Conservation (phyloP, 2,888 invertebrate species). For the Sesia apiformis region DNA sequence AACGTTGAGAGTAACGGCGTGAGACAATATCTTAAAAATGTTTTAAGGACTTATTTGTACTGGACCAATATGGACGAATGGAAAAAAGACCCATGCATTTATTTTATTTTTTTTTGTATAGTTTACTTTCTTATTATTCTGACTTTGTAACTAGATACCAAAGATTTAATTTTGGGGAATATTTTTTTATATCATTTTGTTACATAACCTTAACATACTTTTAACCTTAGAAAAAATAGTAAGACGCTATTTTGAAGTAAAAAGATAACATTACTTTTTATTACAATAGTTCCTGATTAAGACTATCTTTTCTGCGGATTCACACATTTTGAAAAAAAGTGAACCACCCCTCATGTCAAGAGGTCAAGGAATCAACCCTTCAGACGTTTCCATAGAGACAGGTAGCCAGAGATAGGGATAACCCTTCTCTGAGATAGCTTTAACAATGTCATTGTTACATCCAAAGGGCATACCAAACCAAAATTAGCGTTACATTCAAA, state of each 20-base stretch:
- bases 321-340: conserved; percentile 40
- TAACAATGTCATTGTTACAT: conserved; percentile 33
- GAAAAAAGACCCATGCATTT: too few species aligned
- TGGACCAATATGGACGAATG: too few species aligned
- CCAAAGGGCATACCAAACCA: conserved; percentile 49
- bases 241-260: background rate
- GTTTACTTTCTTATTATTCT: too few species aligned
- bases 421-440: background rate
- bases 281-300: conserved; percentile 38
- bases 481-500: conserved; percentile 69
- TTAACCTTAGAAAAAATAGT: too few species aligned
- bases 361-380: conserved; percentile 60
- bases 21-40: conserved; percentile 9
- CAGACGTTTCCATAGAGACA: conserved; percentile 42
- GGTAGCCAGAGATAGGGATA: conserved; percentile 23
- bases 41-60: background rate
- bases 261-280: conserved; percentile 7
- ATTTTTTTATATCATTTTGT: background rate
- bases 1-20: conserved; percentile 1
- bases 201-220: background rate
- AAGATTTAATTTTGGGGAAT: background rate
- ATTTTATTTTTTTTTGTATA: too few species aligned
- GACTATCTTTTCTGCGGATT: conserved; percentile 30
- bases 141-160: background rate
- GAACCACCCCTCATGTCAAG: conserved; percentile 31